Evolutionary conservation across 1,140 invertebrate genomes (phyloP), one percentile per base, ranked within the genome.

Genomic region (Heliothis virescens): DNA sequence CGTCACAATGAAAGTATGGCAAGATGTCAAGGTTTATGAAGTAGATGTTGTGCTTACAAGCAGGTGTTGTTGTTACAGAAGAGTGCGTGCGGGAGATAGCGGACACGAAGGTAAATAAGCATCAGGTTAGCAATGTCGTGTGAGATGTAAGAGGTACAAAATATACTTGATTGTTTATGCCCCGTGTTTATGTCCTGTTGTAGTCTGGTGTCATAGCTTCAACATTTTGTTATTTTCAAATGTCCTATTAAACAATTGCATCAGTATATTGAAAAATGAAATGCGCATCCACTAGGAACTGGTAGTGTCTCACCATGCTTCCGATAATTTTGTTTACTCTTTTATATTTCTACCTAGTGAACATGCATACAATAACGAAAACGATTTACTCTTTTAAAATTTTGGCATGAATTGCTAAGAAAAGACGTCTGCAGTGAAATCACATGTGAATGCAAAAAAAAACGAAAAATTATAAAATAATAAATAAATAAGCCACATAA

Each of bases 361-460:
- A 86, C 89, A 92, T 94, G 92, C 91, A 90, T 77, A 75, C 60
- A 60, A 59, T 77, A 63, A 83, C 72, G 77, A 82, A 83, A 83
- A 81, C 83, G 79, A 73, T 79, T 74, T 53, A 72, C 72, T 72
- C 41, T 60, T 34, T 59, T 26, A 50, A 13, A 53, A 72, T 60
- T 87, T 85, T 83, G 89, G 92, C 89, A 93, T 92, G 91, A 93
- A 92, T 90, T 90, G 89, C 87, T 90, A 87, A 87, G 89, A 90
- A 90, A 86, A 89, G 81, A 91, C 83, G 89, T 90, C 86, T 92
- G 93, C 93, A 92, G 93, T 94, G 93, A 94, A 94, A 94, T 94
- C 93, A 94, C 93, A 94, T 94, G 93, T 94, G 93, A 94, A 94
- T 93, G 91, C 91, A 92, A 93, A 92, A 91, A 85, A 90, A 71